Base-by-base conservation (phyloP, 2,888 invertebrate genomes). In the Aphrophora alni region DNA sequence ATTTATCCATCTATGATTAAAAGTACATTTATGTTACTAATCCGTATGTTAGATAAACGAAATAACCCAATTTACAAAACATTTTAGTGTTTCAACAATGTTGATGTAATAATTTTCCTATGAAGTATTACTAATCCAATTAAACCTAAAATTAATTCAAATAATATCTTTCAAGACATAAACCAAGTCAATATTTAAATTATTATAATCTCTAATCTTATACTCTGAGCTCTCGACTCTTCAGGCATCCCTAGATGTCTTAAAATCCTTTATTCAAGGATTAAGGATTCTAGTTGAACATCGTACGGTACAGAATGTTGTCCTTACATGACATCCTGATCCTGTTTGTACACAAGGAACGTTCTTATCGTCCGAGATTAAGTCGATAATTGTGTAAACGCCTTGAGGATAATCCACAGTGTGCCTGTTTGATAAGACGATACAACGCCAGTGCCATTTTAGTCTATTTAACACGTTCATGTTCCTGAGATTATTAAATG, bases 371-470 rank as follows among this genome's bases (percentile, higher is more conserved):
- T 59, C 59, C 59, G 59, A 59, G 59, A 59, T 59, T 59, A 59
- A 59, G 59, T 59, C 59, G 59, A 59, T 59, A 59, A 59, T 59
- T 59, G 59, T 59, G 59, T 59, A 59, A 59, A 59, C 59, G 59
- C 59, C 59, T 14, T 3, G 21, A 21, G 59, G n/a, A 59, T 59
- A 59, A 59, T 59, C n/a, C 59, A 4, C 59, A 1, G 59, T 59
- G 59, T 21, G 59, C 59, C 59, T 59, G 59, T 59, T 59, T 59
- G 59, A 59, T 59, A 59, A 59, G 59, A 59, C 59, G 33, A 33
- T 5, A 8, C 33, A 21, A n/a, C n/a, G n/a, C n/a, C n/a, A n/a
- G 59, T 21, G 59, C 59, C 14, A 21, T 59, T 21, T 59, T 59
- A 59, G 59, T 59, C 59, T 59, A 10, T 59, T 59, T 59, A 59